Evolutionary conservation across 2,888 invertebrate genomes (phyloP).

Genomic region (Eupithecia abbreviata): DNA sequence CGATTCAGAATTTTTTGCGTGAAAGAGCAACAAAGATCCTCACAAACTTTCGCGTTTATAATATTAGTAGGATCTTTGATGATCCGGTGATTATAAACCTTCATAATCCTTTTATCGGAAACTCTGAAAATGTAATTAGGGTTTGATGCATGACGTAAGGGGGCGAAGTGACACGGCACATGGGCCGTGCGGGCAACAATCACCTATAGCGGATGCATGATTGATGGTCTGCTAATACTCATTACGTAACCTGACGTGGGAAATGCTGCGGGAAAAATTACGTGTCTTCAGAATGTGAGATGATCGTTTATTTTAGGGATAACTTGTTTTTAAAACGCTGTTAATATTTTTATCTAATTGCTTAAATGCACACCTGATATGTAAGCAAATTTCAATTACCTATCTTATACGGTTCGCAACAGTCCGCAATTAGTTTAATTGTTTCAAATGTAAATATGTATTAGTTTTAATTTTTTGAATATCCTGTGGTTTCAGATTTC

Average conservation of each 20-base stretch:
- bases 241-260: conserved; percentile 55
- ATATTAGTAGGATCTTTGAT: background rate
- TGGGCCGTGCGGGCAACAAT: conserved; percentile 53
- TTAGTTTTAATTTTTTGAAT: too few relatives aligned
- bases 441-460: too few relatives aligned
- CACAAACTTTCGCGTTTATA: too few relatives aligned
- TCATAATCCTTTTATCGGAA: conserved; percentile 19
- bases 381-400: background rate
- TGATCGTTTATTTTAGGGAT: conserved; percentile 9
- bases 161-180: conserved; percentile 58
- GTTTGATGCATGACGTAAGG: conserved; percentile 54
- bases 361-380: background rate
- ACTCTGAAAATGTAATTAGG: conserved; percentile 38
- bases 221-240: conserved; percentile 68
- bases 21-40: too few relatives aligned
- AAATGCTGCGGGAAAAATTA: conserved; percentile 13
- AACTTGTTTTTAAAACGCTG: background rate
- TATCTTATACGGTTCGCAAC: too few relatives aligned
- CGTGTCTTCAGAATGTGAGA: conserved; percentile 11
- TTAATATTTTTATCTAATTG: background rate
- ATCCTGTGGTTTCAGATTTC: too few relatives aligned
- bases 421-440: too few relatives aligned
- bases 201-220: conserved; percentile 62
- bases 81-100: conserved; percentile 23
- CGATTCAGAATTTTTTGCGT: too few relatives aligned